Evolutionary conservation across 1,140 invertebrate genomes (phyloP).

Genomic region (Lepidotrigona ventralis): DNA sequence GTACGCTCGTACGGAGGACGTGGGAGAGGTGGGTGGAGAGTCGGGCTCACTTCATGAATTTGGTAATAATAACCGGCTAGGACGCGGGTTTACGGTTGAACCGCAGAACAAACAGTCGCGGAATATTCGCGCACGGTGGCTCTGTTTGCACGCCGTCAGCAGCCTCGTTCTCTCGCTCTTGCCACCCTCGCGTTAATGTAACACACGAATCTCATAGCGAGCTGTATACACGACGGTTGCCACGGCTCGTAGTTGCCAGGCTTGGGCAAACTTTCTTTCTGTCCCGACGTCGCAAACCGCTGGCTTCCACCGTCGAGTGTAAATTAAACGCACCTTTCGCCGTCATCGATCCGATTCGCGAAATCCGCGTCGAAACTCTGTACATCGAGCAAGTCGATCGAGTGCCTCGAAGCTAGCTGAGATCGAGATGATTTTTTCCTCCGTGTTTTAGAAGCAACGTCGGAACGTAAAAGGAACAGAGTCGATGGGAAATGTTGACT

Average conservation of each 20-base stretch:
- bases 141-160: slow-evolving; percentile 45
- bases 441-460: background rate
- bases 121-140: slow-evolving; percentile 22
- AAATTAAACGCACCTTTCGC: slow-evolving; percentile 42
- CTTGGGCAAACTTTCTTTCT: slow-evolving; percentile 40
- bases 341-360: background rate
- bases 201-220: slow-evolving; percentile 28
- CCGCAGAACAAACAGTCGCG: slow-evolving; percentile 59
- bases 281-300: slow-evolving; percentile 14
- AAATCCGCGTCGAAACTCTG: background rate
- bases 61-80: slow-evolving; percentile 59
- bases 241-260: background rate
- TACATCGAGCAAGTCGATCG: background rate
- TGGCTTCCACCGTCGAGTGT: slow-evolving; percentile 12
- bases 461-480: background rate
- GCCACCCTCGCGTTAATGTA: slow-evolving; percentile 32
- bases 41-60: slow-evolving; percentile 53
- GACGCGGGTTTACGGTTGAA: slow-evolving; percentile 49
- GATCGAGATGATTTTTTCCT: background rate
- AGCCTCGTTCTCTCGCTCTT: slow-evolving; percentile 4
- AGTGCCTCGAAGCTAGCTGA: background rate
- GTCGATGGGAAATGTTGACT: background rate
- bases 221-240: slow-evolving; percentile 9
- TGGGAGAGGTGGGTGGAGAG: background rate
- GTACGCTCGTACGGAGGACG: too few species aligned